phyloP scores from a whole-genome alignment of 2,888 invertebrate species.

The Drosophila buzzatii region DNA sequence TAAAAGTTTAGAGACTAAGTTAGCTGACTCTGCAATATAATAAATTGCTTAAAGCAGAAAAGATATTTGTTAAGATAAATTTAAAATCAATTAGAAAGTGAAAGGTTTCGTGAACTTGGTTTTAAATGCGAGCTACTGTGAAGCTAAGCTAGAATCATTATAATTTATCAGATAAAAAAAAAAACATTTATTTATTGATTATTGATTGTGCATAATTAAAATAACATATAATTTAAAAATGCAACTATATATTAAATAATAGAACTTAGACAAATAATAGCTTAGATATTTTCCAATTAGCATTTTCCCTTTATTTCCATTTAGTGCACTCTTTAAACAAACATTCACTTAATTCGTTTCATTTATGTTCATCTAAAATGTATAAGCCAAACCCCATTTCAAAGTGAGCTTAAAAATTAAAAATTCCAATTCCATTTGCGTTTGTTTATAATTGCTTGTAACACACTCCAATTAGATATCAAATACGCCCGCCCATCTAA shows the following conservation, averaged over 20 bases:
- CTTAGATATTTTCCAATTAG: background rate
- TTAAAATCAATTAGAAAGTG: background rate
- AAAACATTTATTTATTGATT: background rate
- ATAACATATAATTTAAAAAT: background rate
- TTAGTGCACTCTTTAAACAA: background rate
- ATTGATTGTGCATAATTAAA: background rate
- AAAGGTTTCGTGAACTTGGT: background rate
- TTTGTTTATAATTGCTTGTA: slow-evolving; percentile 55
- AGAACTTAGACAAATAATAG: background rate
- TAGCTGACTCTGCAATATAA: background rate
- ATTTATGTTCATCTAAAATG: background rate
- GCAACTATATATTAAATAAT: background rate
- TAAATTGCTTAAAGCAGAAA: background rate
- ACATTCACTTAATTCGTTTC: background rate
- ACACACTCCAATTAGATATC: slow-evolving; percentile 39
- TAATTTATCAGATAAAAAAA: too few species aligned
- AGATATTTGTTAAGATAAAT: background rate
- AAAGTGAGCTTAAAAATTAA: background rate
- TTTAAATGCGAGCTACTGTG: background rate
- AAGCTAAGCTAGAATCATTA: too few species aligned
- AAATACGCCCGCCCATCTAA: slow-evolving; percentile 4
- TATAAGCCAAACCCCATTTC: background rate
- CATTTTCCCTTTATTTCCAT: background rate
- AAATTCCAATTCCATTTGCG: slow-evolving; percentile 4
- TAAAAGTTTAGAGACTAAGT: background rate